Percentiles rank a stretch among this genome's conserved stretches.
These are phyloP conservation scores for Erethizon dorsatum DNA, from an alignment of 2,797 vertebrate species.

Conservation along the genomic window DNA sequence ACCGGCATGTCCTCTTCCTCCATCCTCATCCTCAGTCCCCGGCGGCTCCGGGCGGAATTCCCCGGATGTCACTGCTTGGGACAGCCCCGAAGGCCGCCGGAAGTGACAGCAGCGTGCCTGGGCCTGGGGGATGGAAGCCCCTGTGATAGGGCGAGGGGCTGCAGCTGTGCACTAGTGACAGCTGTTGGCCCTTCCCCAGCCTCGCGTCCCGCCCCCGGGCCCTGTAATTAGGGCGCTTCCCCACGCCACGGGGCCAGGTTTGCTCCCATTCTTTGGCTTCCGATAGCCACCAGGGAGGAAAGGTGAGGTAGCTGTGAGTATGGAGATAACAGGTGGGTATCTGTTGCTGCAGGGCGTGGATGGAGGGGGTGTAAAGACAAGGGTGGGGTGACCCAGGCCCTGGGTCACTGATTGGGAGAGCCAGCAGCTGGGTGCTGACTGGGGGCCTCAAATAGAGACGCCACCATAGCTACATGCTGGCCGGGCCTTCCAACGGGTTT, in stretches of 20 bases:
- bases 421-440: neutral
- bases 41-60: neutral
- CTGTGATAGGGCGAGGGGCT: neutral
- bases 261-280: conserved; percentile 59
- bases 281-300: neutral
- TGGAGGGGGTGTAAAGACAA: neutral
- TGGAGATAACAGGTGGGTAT: neutral
- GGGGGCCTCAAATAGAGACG: conserved; percentile 29
- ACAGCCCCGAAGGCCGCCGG: neutral
- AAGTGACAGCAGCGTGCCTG: neutral
- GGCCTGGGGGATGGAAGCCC: neutral
- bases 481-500: conserved; percentile 62
- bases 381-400: conserved; percentile 9
- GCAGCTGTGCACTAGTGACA: neutral
- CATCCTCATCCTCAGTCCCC: neutral
- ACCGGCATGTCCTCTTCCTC: neutral
- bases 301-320: conserved; percentile 55
- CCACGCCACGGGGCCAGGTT: neutral
- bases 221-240: conserved; percentile 78
- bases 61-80: neutral
- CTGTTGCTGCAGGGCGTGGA: neutral
- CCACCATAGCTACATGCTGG: neutral
- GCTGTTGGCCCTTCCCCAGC: too few relatives aligned
- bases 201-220: too few relatives aligned
- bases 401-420: neutral